Evolutionary conservation across 2,888 invertebrate species (phyloP), one percentile per base, ranked within the genome.

Genomic region (Uropetala carovei): DNA sequence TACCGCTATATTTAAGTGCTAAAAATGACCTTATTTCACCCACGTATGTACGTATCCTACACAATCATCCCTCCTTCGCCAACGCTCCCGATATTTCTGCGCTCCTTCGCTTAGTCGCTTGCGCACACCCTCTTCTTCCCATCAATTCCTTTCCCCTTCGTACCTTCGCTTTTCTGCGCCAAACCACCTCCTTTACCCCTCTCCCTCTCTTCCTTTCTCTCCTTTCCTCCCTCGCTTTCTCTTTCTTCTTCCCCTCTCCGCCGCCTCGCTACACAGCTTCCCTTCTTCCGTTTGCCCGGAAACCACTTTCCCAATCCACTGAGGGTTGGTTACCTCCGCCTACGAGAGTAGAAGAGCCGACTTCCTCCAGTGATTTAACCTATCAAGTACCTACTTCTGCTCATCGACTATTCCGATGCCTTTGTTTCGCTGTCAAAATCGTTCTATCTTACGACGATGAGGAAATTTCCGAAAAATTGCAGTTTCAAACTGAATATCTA

Each of bases 151-250:
- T 13, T 68, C 22, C 43, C 91, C 56, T 56, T 56, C 56, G 43
- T 43, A 43, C 1, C 43, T 43, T 43, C 43, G 43, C 22, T 83
- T 75, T 59, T 27, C 30, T 56, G 43, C 43, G 43, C 5, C 5
- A 43, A 43, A 92, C 92, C 85, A 57, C 27, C 22, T 75, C 75
- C 27, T 27, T 64, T 64, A 7, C 64, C 64, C 64, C n/a, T 64
- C 22, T 13, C 22, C 18, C 58, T 89, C 81, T 59, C 64, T 81
- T 56, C 56, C 86, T n/a, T 16, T 83, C 92, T 92, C 86, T 30
- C 59, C 89, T 75, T 85, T 91, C 43, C 68, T 89, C 81, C 43
- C 64, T 81, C 75, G 27, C 86, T n/a, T n/a, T 83, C 92, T 92
- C 86, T 75, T 60, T 8, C 83, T 8, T 56, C 57, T 18, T 43